Evolutionary conservation across 2,797 vertebrate genomes (phyloP).

Genomic region (Sebastes oblongus): DNA sequence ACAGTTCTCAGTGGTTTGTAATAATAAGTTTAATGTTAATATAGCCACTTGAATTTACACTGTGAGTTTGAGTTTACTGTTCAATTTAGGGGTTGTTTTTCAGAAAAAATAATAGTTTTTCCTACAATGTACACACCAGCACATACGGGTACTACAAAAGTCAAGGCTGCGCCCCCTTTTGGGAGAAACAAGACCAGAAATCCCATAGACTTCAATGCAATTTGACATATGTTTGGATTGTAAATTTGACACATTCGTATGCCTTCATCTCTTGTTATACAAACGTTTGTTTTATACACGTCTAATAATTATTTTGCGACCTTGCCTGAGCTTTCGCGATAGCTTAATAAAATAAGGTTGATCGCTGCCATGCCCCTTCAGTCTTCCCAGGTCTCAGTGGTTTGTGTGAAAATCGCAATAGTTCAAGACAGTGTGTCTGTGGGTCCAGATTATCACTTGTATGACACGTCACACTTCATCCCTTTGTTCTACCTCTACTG

Average conservation of each 20-base stretch:
- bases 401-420: conserved; percentile 6
- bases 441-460: background rate
- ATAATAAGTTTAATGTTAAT: background rate
- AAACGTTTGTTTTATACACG: too few relatives aligned
- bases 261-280: too few relatives aligned
- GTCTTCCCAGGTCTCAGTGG: background rate
- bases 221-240: too few relatives aligned
- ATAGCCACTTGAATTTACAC: background rate
- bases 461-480: background rate
- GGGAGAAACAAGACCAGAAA: too few relatives aligned
- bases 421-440: background rate
- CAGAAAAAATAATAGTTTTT: background rate
- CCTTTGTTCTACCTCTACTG: background rate
- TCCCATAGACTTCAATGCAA: too few relatives aligned
- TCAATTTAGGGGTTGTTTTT: background rate
- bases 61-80: background rate
- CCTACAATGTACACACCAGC: too few relatives aligned
- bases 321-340: too few relatives aligned
- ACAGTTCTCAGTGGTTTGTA: background rate
- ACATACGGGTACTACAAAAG: background rate
- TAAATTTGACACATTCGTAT: too few relatives aligned
- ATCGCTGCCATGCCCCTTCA: too few relatives aligned
- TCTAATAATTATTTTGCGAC: too few relatives aligned
- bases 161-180: too few relatives aligned
- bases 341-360: too few relatives aligned